phyloP scores from a whole-genome alignment of 2,113 vertebrate genomes.

The Chamaea fasciata region DNA sequence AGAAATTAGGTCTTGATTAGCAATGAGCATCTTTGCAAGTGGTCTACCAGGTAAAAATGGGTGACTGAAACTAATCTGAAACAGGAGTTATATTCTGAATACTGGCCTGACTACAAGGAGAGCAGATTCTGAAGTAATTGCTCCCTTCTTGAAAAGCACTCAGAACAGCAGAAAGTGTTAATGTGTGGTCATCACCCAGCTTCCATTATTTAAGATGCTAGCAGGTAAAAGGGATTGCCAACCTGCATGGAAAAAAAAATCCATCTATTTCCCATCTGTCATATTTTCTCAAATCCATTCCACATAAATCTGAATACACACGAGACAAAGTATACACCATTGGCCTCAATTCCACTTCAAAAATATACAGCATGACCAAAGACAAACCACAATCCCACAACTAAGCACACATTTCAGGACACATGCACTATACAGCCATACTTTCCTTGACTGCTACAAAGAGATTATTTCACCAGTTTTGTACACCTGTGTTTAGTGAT shows the following conservation, averaged over 20 bases:
- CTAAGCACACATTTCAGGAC: background rate
- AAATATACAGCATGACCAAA: slow-evolving; percentile 36
- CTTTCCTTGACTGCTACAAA: background rate
- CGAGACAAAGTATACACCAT: background rate
- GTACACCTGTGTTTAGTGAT: background rate
- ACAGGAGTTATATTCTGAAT: background rate
- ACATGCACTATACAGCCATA: background rate
- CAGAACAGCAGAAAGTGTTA: background rate
- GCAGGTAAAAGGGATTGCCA: slow-evolving; percentile 26
- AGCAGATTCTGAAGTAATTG: background rate
- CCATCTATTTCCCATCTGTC: slow-evolving; percentile 16
- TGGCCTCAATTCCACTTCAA: slow-evolving; percentile 30
- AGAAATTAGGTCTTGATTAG: background rate
- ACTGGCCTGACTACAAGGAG: background rate
- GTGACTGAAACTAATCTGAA: background rate
- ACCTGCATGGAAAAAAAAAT: background rate
- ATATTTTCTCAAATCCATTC: slow-evolving; percentile 31
- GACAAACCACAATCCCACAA: slow-evolving; percentile 37
- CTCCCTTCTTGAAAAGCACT: background rate
- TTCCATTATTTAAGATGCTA: background rate
- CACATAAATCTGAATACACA: slow-evolving; percentile 12
- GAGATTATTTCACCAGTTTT: background rate
- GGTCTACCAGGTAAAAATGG: background rate
- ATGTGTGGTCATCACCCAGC: background rate
- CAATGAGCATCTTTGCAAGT: background rate